Evolutionary conservation across 2,113 vertebrate genomes (phyloP).

Genomic region (Melozone crissalis): DNA sequence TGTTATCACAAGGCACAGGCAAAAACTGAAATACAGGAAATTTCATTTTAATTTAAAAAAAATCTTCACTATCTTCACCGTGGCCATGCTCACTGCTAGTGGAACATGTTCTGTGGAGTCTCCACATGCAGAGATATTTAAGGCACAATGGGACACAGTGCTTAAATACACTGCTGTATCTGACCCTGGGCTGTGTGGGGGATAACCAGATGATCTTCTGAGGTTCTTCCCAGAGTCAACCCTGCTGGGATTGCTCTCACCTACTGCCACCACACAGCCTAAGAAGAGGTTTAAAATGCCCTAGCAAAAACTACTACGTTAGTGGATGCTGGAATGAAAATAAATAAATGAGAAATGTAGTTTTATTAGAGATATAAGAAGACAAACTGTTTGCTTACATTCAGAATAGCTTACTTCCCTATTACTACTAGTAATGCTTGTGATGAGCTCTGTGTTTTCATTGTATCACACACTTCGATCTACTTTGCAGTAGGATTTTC

Average conservation of each 20-base stretch:
- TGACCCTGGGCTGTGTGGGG: neutral
- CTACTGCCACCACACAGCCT: neutral
- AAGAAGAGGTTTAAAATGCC: neutral
- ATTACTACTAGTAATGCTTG: neutral
- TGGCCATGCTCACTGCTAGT: neutral
- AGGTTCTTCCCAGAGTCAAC: neutral
- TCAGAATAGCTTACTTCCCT: neutral
- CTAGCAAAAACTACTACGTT: neutral
- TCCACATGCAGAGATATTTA: neutral
- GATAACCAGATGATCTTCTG: neutral
- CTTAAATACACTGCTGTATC: neutral
- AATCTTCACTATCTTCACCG: neutral
- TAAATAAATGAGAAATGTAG: neutral
- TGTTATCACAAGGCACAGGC: neutral
- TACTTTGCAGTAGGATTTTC: neutral
- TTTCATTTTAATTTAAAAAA: neutral
- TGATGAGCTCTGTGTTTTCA: neutral
- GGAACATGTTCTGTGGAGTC: neutral
- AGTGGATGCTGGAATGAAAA: neutral
- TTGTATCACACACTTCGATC: neutral
- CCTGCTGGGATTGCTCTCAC: neutral
- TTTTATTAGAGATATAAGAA: neutral
- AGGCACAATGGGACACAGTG: neutral
- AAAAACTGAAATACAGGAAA: neutral
- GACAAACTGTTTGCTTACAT: neutral